These are phyloP conservation scores for Carcharodon carcharias DNA, from an alignment of 2,797 vertebrate genomes.

Conservation along the genomic window DNA sequence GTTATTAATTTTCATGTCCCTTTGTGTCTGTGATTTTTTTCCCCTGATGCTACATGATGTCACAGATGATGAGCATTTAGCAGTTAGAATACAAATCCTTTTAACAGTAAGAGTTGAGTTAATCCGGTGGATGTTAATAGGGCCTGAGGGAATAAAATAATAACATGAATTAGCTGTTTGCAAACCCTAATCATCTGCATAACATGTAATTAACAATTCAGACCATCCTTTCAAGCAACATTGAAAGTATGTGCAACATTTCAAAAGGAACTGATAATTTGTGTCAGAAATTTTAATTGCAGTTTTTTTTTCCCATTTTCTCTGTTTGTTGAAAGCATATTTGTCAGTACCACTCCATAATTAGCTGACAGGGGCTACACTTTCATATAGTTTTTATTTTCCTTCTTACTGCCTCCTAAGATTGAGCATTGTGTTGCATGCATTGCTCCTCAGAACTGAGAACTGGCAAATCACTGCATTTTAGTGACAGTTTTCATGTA, in stretches of 20 bases:
- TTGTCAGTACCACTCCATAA: not conserved
- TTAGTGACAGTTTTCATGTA: not conserved
- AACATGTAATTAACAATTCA: conserved; percentile 36
- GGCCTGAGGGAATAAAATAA: conserved; percentile 35
- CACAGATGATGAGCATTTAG: conserved; percentile 17
- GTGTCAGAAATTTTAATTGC: conserved; percentile 32
- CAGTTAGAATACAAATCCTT: conserved; percentile 14
- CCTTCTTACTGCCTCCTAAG: not conserved
- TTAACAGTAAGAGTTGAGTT: conserved; percentile 29
- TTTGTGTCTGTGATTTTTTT: not conserved
- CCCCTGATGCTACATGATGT: conserved; percentile 10
- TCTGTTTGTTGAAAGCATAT: not conserved
- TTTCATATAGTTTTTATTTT: conserved; percentile 1
- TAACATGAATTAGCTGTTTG: conserved; percentile 33
- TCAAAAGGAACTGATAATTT: conserved; percentile 29
- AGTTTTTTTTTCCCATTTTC: conserved; percentile 1
- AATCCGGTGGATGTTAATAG: conserved; percentile 28
- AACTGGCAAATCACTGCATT: not conserved
- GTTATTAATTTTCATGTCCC: conserved; percentile 15
- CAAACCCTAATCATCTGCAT: conserved; percentile 23
- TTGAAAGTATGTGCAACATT: conserved; percentile 21
- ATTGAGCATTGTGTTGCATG: not conserved
- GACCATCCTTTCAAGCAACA: conserved; percentile 29
- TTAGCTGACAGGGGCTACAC: not conserved
- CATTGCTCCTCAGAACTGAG: not conserved